Conservation (phyloP, 2,797 vertebrate genomes). For the Echeneis naucrates region DNA sequence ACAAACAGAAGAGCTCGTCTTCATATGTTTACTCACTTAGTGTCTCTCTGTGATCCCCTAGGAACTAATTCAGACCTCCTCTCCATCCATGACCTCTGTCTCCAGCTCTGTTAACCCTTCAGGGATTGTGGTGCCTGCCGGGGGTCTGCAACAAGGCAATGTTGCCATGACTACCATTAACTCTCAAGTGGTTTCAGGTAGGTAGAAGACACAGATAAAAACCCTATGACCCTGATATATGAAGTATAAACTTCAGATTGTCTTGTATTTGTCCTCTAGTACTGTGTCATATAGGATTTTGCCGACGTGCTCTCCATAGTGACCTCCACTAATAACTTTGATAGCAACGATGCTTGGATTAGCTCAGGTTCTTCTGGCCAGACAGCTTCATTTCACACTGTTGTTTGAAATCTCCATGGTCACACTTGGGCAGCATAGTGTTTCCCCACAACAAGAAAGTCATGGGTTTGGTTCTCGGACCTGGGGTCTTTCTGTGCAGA, state of each 20-base stretch:
- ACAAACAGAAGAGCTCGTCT: constrained; percentile 26
- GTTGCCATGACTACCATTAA: constrained; percentile 94
- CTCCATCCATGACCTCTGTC: constrained; percentile 92
- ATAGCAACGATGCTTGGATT: background rate
- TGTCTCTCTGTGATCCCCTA: constrained; percentile 82
- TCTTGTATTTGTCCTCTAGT: background rate
- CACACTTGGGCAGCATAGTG: no score
- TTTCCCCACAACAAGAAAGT: no score
- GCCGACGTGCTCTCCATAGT: background rate
- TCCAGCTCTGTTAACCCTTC: constrained; percentile 91
- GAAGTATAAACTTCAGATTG: background rate
- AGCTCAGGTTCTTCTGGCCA: background rate
- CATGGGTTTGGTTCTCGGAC: no score
- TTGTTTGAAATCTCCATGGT: background rate
- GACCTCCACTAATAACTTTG: background rate
- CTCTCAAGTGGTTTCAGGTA: constrained; percentile 93
- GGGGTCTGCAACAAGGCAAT: constrained; percentile 90
- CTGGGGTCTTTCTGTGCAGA: no score
- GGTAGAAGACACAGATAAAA: constrained; percentile 50
- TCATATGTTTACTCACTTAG: constrained; percentile 59
- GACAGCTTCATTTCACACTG: background rate
- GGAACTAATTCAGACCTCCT: constrained; percentile 97
- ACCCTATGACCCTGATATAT: background rate
- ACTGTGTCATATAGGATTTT: background rate
- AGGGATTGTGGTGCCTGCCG: constrained; percentile 92